Percentiles rank a stretch among this genome's conserved stretches.
These are phyloP conservation scores for Philonicus albiceps DNA, from an alignment of 2,888 invertebrate species.

Conservation along the genomic window DNA sequence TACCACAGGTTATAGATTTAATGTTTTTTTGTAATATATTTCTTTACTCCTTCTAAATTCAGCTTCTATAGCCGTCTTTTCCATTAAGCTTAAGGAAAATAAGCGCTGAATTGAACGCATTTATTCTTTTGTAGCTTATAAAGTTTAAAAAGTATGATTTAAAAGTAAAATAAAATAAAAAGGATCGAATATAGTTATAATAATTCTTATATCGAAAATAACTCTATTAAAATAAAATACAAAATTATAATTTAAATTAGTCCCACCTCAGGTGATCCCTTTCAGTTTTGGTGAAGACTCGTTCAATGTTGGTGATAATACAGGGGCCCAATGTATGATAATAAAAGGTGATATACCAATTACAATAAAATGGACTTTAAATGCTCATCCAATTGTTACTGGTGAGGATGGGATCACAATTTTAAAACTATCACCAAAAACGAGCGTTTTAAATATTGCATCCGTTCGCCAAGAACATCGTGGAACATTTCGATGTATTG, in stretches of 20 bases:
- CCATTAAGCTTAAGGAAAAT: no score
- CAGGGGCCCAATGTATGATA: conserved; percentile 75
- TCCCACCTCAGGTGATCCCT: conserved; percentile 53
- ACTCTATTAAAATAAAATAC: neutral
- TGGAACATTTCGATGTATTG: conserved; percentile 78
- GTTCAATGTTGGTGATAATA: conserved; percentile 74
- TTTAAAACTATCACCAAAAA: conserved; percentile 69
- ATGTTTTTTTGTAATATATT: no score
- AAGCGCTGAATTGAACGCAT: neutral
- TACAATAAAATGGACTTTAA: conserved; percentile 75
- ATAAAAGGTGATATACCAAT: conserved; percentile 82
- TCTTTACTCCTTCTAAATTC: no score
- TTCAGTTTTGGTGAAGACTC: conserved; percentile 77
- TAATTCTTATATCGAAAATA: neutral
- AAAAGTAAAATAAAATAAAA: neutral
- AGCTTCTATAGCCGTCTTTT: no score
- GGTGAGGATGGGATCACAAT: conserved; percentile 65
- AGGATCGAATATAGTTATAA: neutral
- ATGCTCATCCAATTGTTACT: conserved; percentile 63
- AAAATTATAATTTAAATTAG: conserved; percentile 14
- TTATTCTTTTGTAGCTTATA: no score
- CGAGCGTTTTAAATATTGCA: conserved; percentile 72
- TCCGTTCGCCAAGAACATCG: conserved; percentile 74
- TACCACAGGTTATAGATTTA: no score
- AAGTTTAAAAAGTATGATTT: neutral